A percentile compares a stretch with the other conserved stretches of the same genome.
Evolutionary conservation across 2,797 vertebrate species (phyloP).

Genomic region (Pristis pectinata): DNA sequence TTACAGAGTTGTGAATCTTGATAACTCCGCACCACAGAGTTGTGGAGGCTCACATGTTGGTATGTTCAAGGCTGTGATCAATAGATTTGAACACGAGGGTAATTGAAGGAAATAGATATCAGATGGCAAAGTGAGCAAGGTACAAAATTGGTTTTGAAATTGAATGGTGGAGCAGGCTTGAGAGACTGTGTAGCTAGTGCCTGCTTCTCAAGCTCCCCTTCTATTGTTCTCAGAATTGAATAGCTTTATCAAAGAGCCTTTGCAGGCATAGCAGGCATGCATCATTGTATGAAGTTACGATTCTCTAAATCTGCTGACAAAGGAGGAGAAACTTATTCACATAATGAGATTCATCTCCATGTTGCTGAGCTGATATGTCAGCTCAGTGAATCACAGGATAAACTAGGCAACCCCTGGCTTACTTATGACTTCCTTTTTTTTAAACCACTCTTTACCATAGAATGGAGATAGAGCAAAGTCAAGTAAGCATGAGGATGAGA

Average conservation of each 20-base stretch:
- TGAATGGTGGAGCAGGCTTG: too few species aligned
- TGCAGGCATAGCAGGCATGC: neutral
- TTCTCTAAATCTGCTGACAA: neutral
- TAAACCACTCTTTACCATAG: conserved; percentile 31
- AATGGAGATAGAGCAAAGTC: conserved; percentile 26
- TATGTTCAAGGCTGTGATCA: too few species aligned
- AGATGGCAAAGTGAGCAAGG: too few species aligned
- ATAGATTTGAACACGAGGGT: too few species aligned
- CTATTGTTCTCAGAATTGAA: neutral
- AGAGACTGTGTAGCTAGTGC: too few species aligned
- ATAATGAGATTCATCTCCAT: neutral
- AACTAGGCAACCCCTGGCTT: conserved; percentile 37
- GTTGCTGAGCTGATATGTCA: neutral
- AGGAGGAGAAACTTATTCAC: neutral
- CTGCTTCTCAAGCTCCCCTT: too few species aligned
- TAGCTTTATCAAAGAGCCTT: neutral
- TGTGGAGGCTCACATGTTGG: too few species aligned
- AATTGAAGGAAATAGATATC: too few species aligned
- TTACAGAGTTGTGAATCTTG: too few species aligned
- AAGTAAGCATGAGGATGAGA: conserved; percentile 38
- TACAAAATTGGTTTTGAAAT: too few species aligned
- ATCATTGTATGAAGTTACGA: too few species aligned
- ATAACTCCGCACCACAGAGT: too few species aligned
- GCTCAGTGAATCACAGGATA: conserved; percentile 4
- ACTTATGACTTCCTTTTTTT: neutral